Evolutionary conservation across 1,140 invertebrate genomes (phyloP), one percentile per base, ranked within the genome.

Genomic region (Luehdorfia chinensis): DNA sequence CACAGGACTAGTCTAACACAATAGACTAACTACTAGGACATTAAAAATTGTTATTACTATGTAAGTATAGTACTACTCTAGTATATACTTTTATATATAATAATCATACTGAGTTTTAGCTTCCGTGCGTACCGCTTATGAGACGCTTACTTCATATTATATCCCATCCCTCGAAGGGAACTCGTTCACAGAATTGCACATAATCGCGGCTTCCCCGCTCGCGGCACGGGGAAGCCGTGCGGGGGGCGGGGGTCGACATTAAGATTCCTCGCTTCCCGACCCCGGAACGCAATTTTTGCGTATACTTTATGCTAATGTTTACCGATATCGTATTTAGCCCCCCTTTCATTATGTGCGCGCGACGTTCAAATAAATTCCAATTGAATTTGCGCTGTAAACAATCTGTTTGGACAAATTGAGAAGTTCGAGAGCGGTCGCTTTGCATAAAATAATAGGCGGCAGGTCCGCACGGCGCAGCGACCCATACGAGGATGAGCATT

Each of bases 351-450:
- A 61, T 59, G 55, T 50, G 18, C 51, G 30, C 50, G 11, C 41
- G 37, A 21, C 55, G 46, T 50, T 30, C 41, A 59, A 39, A 61
- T 59, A 56, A 59, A 70, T 62, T 62, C 47, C 55, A 68, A 67
- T 66, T 57, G 59, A 70, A 69, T 69, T 74, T 66, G 48, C 52
- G 54, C 59, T 59, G 66, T 63, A 77, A 74, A 74, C 71, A 74
- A 77, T 72, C 66, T 70, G 70, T 76, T 76, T 72, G 66, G 49
- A 65, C 65, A 69, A 76, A 68, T 59, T 68, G 59, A 64, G 58
- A 68, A 67, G 64, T 68, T 66, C 19, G 58, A 59, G 59, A 54
- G 54, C 28, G 52, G 69, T n/a, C n/a, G n/a, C n/a, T 74, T 74
- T 68, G 59, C 69, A 76, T 71, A 66, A 43, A 67, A 72, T 66